Percentiles rank a stretch among this genome's conserved stretches.
Conservation (phyloP, 2,797 vertebrate species). For the Lacerta agilis region DNA sequence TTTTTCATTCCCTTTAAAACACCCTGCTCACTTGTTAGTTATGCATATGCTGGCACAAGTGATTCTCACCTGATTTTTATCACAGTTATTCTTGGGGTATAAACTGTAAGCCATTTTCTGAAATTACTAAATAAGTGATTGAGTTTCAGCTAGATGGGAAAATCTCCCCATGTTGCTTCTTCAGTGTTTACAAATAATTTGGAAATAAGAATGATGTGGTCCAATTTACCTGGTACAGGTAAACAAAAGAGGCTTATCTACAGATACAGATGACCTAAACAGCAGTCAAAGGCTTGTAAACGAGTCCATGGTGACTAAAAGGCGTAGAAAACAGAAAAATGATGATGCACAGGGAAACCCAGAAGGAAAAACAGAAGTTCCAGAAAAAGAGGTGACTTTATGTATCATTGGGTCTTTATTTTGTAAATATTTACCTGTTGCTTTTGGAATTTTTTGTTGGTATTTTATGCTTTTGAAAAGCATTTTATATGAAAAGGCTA, state of each 20-base stretch:
- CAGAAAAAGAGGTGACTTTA: slow-evolving; percentile 59
- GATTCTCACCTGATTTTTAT: background rate
- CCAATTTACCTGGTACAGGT: slow-evolving; percentile 68
- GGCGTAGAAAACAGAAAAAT: slow-evolving; percentile 65
- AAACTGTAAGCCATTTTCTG: background rate
- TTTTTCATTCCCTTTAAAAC: background rate
- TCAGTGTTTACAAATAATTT: background rate
- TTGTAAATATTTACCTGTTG: background rate
- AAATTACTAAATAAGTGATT: background rate
- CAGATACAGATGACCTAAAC: slow-evolving; percentile 20
- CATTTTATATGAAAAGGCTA: background rate
- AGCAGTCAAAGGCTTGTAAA: slow-evolving; percentile 52
- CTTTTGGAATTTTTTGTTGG: background rate
- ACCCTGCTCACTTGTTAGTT: background rate
- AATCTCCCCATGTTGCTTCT: background rate
- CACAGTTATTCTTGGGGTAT: background rate
- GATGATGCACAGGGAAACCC: slow-evolving; percentile 63
- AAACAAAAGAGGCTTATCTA: slow-evolving; percentile 34
- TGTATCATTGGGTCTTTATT: background rate
- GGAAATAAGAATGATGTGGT: background rate
- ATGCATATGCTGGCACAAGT: background rate
- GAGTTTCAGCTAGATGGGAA: background rate
- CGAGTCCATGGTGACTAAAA: slow-evolving; percentile 73
- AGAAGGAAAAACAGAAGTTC: background rate
- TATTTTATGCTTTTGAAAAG: background rate